Base-by-base conservation (phyloP, 2,888 invertebrate genomes). In the Himalopsyche tibetana region DNA sequence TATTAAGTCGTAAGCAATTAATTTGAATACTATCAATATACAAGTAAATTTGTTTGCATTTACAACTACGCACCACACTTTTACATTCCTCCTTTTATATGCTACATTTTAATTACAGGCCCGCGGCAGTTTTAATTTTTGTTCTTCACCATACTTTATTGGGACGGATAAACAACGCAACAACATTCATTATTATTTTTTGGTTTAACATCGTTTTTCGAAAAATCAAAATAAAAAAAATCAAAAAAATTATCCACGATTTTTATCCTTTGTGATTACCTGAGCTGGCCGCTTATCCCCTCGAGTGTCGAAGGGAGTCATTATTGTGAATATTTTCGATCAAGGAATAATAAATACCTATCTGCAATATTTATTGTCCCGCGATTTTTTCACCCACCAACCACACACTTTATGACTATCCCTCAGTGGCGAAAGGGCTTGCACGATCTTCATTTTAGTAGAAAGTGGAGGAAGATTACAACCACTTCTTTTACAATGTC, bases 51-150 rank as follows among this genome's bases (percentile, higher is more conserved):
- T 28, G 28, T 28, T 28, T 28, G 28, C 28, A 28, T 28, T 28
- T 28, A 28, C 28, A 2, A 11, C 6, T 19, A n/a, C 55, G 19
- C 40, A 9, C 38, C 55, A 85, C 82, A 85, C 79, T 85, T 85
- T 79, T 6, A 79, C 79, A 51, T 55, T 5, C 80, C 6, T 5
- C 82, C 38, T n/a, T 86, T 80, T 82, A 83, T 86, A 85, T 82
- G 87, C 82, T 83, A 63, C 80, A 82, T 88, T 88, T 88, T 88
- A 88, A 88, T 88, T 88, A 88, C 86, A 82, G 85, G 84, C 88
- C 87, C 80, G 81, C 69, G 88, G 88, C 88, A 63, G 36, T 86
- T 85, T 87, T 88, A 86, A 88, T 88, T 88, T 87, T 87, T 84
- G 81, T 87, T 86, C 83, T n/a, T 55, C 86, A 82, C 87, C 84